These are phyloP conservation scores for Chymomyza fuscimana DNA, from an alignment of 2,888 invertebrate genomes.

Conservation along the genomic window DNA sequence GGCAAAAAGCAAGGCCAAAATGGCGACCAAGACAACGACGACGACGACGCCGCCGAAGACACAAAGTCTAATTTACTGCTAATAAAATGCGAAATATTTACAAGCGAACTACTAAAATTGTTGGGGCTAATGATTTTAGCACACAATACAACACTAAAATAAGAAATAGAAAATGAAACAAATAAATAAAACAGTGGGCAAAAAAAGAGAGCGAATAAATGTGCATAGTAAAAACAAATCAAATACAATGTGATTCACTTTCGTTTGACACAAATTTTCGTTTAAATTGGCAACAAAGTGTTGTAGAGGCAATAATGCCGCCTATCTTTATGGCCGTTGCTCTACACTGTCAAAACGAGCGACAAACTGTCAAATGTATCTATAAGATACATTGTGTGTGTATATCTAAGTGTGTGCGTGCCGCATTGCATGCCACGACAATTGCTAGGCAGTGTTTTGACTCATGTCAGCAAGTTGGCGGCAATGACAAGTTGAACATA, in stretches of 20 bases:
- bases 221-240: conserved; percentile 2
- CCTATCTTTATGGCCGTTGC: background rate
- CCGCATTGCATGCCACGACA: background rate
- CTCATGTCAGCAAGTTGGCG: conserved; percentile 3
- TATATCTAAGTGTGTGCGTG: background rate
- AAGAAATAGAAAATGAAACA: conserved; percentile 12
- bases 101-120: background rate
- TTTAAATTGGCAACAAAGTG: conserved; percentile 18
- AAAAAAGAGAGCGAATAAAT: background rate
- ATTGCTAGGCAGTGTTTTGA: background rate
- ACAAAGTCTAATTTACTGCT: conserved; percentile 57
- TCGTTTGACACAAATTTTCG: conserved; percentile 28
- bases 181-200: background rate
- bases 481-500: conserved; percentile 39
- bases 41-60: conserved; percentile 11
- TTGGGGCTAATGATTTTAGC: conserved; percentile 9
- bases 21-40: conserved; percentile 17
- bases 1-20: conserved; percentile 28
- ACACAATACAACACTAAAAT: conserved; percentile 21
- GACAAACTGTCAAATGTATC: conserved; percentile 24
- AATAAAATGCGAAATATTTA: conserved; percentile 41
- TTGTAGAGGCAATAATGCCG: background rate
- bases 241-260: conserved; percentile 24
- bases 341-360: conserved; percentile 42
- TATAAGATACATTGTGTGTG: background rate